Evolutionary conservation across 2,888 invertebrate species (phyloP).

Genomic region (Nymphalis urticae): DNA sequence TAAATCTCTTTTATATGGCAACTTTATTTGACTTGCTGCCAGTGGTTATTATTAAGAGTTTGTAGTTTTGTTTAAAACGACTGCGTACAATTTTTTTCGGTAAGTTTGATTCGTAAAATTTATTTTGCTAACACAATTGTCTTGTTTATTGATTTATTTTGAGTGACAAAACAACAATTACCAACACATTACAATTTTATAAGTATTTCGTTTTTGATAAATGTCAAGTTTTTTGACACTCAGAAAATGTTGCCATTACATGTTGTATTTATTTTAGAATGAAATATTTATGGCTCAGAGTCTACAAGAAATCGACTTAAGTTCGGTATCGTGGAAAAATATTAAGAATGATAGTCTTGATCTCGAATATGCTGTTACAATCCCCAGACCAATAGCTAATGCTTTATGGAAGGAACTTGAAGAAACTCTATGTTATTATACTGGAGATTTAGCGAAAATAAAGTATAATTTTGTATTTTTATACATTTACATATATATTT

Average conservation of each 20-base stretch:
- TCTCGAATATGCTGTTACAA: conserved; percentile 79
- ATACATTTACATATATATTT: background rate
- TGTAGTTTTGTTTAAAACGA: too few species aligned
- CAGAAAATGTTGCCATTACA: background rate
- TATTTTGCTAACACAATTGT: too few species aligned
- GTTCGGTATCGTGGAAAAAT: conserved; percentile 56
- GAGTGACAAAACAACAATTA: too few species aligned
- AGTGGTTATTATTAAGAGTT: too few species aligned
- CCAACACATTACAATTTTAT: background rate
- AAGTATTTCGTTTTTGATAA: background rate
- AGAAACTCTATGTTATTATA: conserved; percentile 81
- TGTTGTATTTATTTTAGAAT: conserved; percentile 1
- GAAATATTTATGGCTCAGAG: conserved; percentile 35
- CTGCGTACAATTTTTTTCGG: background rate
- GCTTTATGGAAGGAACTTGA: conserved; percentile 78
- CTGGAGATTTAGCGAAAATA: conserved; percentile 83
- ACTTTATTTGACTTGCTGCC: too few species aligned
- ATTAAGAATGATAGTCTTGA: conserved; percentile 79
- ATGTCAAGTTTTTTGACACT: background rate
- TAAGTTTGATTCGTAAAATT: background rate
- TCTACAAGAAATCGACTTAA: conserved; percentile 50
- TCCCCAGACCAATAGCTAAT: conserved; percentile 70
- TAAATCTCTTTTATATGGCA: too few species aligned
- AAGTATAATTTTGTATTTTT: conserved; percentile 52
- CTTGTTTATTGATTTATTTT: too few species aligned